phyloP scores from a whole-genome alignment of 2,888 invertebrate species.

The Cantharis flavilabris region DNA sequence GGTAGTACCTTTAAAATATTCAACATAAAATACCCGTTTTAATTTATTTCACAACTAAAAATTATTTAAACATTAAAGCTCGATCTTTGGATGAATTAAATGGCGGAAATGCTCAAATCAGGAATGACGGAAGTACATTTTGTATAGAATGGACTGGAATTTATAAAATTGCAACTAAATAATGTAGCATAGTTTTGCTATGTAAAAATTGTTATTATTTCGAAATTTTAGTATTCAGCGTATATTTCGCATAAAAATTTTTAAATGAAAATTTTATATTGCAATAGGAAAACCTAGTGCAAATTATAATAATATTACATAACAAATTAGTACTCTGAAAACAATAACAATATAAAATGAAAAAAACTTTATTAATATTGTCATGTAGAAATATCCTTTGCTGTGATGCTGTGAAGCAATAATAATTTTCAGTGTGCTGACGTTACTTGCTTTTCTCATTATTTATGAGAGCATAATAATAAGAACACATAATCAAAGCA shows the following conservation, averaged over 20 bases:
- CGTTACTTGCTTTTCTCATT: too few species aligned
- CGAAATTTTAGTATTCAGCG: background rate
- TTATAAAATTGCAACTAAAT: background rate
- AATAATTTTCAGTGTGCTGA: too few species aligned
- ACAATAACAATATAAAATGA: too few species aligned
- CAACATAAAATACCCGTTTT: conserved; percentile 8
- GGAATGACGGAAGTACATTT: conserved; percentile 12
- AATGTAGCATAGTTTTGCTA: background rate
- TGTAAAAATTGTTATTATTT: background rate
- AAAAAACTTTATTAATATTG: too few species aligned
- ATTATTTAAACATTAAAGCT: conserved; percentile 20
- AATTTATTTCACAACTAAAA: background rate
- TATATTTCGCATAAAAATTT: background rate
- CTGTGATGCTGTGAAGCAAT: background rate
- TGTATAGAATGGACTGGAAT: conserved; percentile 6
- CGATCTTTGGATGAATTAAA: conserved; percentile 9
- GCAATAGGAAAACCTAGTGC: background rate
- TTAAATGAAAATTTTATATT: background rate
- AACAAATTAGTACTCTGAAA: too few species aligned
- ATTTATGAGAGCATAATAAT: too few species aligned
- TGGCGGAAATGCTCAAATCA: conserved; percentile 19
- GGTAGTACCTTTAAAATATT: background rate
- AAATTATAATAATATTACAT: background rate
- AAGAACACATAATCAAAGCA: too few species aligned
- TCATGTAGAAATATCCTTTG: background rate